A percentile compares a stretch with the other conserved stretches of the same genome.
Evolutionary conservation across 2,113 vertebrate species (phyloP).

Genomic region (Upupa epops): DNA sequence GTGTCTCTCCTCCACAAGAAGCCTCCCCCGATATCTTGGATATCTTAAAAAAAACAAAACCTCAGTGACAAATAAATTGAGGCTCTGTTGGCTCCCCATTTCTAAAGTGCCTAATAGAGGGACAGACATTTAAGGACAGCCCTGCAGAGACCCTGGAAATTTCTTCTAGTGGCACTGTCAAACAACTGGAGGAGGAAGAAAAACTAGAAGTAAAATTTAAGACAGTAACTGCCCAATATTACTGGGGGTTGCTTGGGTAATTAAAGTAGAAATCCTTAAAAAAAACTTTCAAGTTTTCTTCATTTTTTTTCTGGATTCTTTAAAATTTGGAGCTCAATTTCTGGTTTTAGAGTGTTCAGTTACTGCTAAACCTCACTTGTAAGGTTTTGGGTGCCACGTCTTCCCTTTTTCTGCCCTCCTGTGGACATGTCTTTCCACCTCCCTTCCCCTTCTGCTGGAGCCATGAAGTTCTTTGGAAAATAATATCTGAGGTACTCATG

Average conservation of each 20-base stretch:
- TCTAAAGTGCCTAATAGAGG: neutral
- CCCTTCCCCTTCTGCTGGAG: neutral
- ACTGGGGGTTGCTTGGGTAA: neutral
- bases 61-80: neutral
- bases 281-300: neutral
- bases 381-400: neutral
- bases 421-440: neutral
- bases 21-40: neutral
- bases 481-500: neutral
- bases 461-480: neutral
- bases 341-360: neutral
- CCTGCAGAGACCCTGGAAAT: fast-evolving
- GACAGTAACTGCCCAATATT: neutral
- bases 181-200: neutral
- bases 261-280: neutral
- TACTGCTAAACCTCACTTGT: neutral
- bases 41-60: neutral
- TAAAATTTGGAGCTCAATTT: neutral
- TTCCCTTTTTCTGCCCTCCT: neutral
- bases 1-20: neutral
- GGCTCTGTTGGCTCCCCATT: neutral
- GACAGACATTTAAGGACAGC: neutral
- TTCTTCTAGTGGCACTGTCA: neutral
- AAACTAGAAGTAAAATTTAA: neutral
- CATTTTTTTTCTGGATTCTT: neutral